phyloP scores from a whole-genome alignment of 2,797 vertebrate species.

The Manis crassicaudata region DNA sequence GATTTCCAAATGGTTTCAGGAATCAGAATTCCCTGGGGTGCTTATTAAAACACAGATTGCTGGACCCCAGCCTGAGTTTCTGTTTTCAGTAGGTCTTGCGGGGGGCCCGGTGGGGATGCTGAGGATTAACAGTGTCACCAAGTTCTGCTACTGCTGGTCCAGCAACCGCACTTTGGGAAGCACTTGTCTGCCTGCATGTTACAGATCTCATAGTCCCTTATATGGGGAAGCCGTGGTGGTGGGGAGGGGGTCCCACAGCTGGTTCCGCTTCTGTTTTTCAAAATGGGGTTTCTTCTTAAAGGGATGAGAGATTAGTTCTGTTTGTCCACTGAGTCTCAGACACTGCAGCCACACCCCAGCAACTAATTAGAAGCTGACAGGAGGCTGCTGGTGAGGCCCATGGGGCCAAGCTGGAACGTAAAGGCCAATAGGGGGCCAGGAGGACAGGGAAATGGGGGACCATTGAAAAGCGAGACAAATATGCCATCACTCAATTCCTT shows the following conservation, averaged over 20 bases:
- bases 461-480: background rate
- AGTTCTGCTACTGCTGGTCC: background rate
- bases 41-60: background rate
- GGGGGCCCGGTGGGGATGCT: background rate
- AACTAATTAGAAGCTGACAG: background rate
- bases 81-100: background rate
- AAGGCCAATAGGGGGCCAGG: background rate
- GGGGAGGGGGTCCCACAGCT: background rate
- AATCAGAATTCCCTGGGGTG: background rate
- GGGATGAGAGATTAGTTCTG: background rate
- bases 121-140: background rate
- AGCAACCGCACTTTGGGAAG: background rate
- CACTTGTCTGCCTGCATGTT: background rate
- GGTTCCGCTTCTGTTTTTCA: background rate
- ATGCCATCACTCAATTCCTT: background rate
- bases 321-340: background rate
- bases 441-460: background rate
- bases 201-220: background rate
- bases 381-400: background rate
- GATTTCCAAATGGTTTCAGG: conserved; percentile 6
- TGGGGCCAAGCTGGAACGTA: background rate
- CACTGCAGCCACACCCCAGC: background rate
- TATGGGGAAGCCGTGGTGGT: background rate
- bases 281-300: background rate
- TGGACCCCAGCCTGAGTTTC: background rate